phyloP scores from a whole-genome alignment of 2,797 vertebrate genomes.

The Rhadinocentrus ornatus region DNA sequence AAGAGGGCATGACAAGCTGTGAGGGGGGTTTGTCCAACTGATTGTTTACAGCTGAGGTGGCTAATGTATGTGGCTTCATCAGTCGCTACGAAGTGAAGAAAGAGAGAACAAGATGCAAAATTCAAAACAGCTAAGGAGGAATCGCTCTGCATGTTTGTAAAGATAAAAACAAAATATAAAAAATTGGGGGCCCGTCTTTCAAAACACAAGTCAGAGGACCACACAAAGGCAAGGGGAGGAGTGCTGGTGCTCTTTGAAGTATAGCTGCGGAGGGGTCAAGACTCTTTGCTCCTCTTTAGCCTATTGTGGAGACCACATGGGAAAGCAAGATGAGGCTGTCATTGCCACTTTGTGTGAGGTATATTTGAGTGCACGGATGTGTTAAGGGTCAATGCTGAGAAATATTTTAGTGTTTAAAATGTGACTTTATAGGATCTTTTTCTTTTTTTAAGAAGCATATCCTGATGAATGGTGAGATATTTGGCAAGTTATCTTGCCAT shows the following conservation, averaged over 20 bases:
- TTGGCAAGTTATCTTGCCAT: conserved; percentile 1
- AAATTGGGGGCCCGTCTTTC: conserved; percentile 52
- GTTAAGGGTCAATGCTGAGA: conserved; percentile 51
- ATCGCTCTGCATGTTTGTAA: conserved; percentile 32
- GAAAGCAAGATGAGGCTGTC: conserved; percentile 71
- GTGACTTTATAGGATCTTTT: conserved; percentile 48
- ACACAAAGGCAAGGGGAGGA: conserved; percentile 79
- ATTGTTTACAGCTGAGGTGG: conserved; percentile 68
- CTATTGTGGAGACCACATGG: conserved; percentile 72
- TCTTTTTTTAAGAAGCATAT: conserved; percentile 41
- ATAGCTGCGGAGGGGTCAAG: conserved; percentile 65
- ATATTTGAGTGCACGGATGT: conserved; percentile 54
- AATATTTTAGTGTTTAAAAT: conserved; percentile 53
- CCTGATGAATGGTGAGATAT: conserved; percentile 42
- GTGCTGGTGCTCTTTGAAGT: conserved; percentile 74
- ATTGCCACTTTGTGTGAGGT: conserved; percentile 65
- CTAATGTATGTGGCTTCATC: conserved; percentile 37
- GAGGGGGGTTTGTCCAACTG: conserved; percentile 43
- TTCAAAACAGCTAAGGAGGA: conserved; percentile 67
- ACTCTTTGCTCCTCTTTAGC: conserved; percentile 63
- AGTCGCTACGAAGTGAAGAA: conserved; percentile 60
- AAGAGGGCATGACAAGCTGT: conserved; percentile 34
- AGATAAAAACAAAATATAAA: conserved; percentile 55
- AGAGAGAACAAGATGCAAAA: conserved; percentile 36
- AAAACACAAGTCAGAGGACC: conserved; percentile 73